A percentile compares a stretch with the other conserved stretches of the same genome.
These are phyloP conservation scores for Clepsis dumicolana DNA, from an alignment of 2,888 invertebrate species.

Conservation along the genomic window DNA sequence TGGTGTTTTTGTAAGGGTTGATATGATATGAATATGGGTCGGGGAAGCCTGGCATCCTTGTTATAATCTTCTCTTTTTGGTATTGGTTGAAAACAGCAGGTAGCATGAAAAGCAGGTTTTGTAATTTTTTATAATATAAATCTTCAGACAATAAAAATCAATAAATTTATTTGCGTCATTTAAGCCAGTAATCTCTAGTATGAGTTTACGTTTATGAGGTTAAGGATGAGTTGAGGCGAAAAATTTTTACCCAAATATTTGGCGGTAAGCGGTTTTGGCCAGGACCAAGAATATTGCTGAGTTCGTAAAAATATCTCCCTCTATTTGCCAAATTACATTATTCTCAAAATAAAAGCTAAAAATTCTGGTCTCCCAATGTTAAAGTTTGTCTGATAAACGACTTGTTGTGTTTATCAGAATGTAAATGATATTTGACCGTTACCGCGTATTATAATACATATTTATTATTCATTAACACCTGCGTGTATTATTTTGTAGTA, in stretches of 20 bases:
- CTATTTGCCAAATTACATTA: background rate
- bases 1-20: background rate
- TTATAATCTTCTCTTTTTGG: too few species aligned
- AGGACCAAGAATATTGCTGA: too few species aligned
- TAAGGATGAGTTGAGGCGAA: too few species aligned
- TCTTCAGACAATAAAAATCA: too few species aligned
- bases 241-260: too few species aligned
- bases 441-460: background rate
- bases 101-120: too few species aligned
- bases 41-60: background rate
- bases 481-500: background rate
- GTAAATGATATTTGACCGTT: slow-evolving; percentile 20
- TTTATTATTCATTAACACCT: background rate
- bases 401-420: slow-evolving; percentile 22
- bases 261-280: too few species aligned
- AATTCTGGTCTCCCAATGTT: slow-evolving; percentile 6
- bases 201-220: too few species aligned
- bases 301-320: background rate
- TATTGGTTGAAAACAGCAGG: too few species aligned
- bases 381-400: slow-evolving; percentile 20
- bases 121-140: too few species aligned
- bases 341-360: background rate
- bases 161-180: too few species aligned
- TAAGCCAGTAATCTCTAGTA: too few species aligned
- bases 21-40: background rate